These are phyloP conservation scores for Tigriopus japonicus DNA, from an alignment of 1,140 invertebrate species.

Conservation along the genomic window DNA sequence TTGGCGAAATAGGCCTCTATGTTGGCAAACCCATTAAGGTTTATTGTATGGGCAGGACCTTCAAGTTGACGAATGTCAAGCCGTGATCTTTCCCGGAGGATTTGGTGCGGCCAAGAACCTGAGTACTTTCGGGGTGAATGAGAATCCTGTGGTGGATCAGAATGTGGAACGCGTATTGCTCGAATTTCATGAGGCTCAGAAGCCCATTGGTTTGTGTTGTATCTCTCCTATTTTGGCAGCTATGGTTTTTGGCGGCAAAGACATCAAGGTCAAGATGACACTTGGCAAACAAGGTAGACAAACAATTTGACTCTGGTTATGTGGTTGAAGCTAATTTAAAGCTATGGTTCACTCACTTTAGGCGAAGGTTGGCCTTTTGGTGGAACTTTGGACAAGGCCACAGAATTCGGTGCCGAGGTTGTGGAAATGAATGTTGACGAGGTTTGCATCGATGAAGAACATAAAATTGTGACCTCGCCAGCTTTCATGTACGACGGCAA, in stretches of 20 bases:
- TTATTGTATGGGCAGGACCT: too few species aligned
- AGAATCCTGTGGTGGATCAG: slow-evolving; percentile 27
- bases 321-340: too few species aligned
- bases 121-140: slow-evolving; percentile 27
- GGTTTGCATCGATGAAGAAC: slow-evolving; percentile 29
- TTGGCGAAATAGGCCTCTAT: too few species aligned
- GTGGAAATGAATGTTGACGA: slow-evolving; percentile 28
- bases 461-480: slow-evolving; percentile 36
- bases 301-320: too few species aligned
- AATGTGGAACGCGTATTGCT: slow-evolving; percentile 29
- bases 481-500: slow-evolving; percentile 36
- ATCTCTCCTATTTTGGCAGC: slow-evolving; percentile 38
- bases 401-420: slow-evolving; percentile 31
- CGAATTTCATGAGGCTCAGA: slow-evolving; percentile 35
- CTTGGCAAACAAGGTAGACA: slow-evolving; percentile 27
- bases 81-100: slow-evolving; percentile 39
- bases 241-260: slow-evolving; percentile 27
- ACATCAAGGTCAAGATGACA: slow-evolving; percentile 30
- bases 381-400: slow-evolving; percentile 31
- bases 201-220: slow-evolving; percentile 39
- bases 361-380: slow-evolving; percentile 33
- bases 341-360: not conserved
- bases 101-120: slow-evolving; percentile 41
- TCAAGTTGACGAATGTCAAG: slow-evolving; percentile 24
- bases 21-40: too few species aligned